Evolutionary conservation across 2,797 vertebrate genomes (phyloP).

Genomic region (Coccyzus lansbergi): DNA sequence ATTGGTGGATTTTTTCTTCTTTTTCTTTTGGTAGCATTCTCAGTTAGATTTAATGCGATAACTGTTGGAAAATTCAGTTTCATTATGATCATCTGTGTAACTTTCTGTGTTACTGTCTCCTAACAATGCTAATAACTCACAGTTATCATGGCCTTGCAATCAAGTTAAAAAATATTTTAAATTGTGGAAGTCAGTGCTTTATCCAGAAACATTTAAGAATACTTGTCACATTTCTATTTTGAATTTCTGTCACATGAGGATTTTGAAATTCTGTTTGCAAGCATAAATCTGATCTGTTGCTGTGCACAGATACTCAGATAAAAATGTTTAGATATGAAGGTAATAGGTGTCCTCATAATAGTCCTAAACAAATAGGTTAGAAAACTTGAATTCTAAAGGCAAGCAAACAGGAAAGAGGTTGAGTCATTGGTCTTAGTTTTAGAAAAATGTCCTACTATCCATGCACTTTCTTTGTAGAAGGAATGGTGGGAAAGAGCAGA

Average conservation of each 20-base stretch:
- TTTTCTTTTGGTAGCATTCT: background rate
- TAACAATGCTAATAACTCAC: background rate
- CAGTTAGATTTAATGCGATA: background rate
- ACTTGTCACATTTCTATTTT: background rate
- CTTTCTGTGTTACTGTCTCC: background rate
- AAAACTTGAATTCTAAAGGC: background rate
- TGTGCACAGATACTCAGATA: background rate
- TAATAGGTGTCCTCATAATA: background rate
- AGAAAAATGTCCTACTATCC: background rate
- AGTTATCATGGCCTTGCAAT: background rate
- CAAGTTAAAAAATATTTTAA: background rate
- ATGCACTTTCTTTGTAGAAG: background rate
- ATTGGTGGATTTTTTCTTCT: background rate
- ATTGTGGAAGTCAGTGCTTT: background rate
- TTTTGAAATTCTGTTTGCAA: background rate
- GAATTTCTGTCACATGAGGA: background rate
- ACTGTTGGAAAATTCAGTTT: constrained; percentile 7
- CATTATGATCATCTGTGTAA: background rate
- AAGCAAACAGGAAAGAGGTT: background rate
- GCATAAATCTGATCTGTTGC: background rate
- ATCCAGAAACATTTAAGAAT: background rate
- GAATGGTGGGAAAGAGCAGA: background rate
- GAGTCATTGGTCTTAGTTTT: background rate
- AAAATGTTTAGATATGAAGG: background rate
- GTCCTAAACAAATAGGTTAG: background rate